phyloP scores from a whole-genome alignment of 2,113 vertebrate species.

The Desmodus rotundus region DNA sequence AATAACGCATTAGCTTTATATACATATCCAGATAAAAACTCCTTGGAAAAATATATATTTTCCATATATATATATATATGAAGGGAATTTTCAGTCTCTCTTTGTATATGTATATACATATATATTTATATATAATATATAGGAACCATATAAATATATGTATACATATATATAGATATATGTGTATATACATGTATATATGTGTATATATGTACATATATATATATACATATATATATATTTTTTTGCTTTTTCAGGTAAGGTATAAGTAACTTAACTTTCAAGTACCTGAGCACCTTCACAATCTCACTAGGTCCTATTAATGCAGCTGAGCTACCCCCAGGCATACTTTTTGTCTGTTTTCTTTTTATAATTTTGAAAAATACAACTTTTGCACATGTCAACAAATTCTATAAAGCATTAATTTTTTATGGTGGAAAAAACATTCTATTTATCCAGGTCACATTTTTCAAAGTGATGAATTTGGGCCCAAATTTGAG shows the following conservation, averaged over 20 bases:
- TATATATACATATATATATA: too few relatives aligned
- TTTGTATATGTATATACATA: too few relatives aligned
- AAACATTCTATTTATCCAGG: background rate
- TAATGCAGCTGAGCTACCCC: background rate
- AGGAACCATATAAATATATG: too few relatives aligned
- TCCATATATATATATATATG: too few relatives aligned
- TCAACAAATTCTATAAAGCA: background rate
- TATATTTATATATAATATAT: too few relatives aligned
- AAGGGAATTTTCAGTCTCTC: too few relatives aligned
- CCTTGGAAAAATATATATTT: too few relatives aligned
- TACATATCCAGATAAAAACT: background rate
- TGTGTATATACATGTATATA: too few relatives aligned
- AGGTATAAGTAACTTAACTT: conserved; percentile 29
- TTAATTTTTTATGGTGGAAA: background rate
- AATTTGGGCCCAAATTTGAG: background rate
- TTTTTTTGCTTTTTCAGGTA: background rate
- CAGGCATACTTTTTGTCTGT: background rate
- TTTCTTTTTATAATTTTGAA: conserved; percentile 8
- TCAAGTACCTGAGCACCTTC: background rate
- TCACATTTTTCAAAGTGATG: background rate
- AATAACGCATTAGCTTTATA: background rate
- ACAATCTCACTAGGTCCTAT: background rate
- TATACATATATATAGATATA: too few relatives aligned
- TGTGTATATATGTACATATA: too few relatives aligned
- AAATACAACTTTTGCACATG: background rate